These are phyloP conservation scores for Drosophila antonietae DNA, from an alignment of 2,888 invertebrate genomes.

Conservation along the genomic window DNA sequence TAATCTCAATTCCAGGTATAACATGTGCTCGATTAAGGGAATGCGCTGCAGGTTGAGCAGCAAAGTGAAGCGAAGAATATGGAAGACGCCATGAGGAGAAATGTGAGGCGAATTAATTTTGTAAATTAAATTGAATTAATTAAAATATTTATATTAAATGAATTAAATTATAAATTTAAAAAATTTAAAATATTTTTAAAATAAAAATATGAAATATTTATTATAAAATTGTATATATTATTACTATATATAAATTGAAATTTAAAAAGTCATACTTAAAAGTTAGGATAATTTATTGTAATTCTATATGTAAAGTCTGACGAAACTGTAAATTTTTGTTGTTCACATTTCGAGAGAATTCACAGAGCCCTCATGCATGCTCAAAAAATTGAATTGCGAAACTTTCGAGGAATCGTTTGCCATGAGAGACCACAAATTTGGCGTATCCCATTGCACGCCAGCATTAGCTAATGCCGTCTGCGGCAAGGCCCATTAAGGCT, in stretches of 20 bases:
- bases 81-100: background rate
- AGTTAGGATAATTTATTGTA: background rate
- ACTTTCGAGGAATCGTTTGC: conserved; percentile 37
- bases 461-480: conserved; percentile 52
- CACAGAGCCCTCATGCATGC: conserved; percentile 3
- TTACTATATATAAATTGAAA: background rate
- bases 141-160: too few species aligned
- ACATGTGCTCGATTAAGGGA: conserved; percentile 2
- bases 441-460: conserved; percentile 24
- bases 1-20: conserved; percentile 40
- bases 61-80: background rate
- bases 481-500: conserved; percentile 41
- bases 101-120: background rate
- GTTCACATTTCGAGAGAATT: background rate
- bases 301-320: background rate
- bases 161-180: background rate
- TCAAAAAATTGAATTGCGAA: conserved; percentile 43
- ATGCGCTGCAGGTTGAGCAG: background rate
- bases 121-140: background rate
- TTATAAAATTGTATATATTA: background rate
- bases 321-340: background rate
- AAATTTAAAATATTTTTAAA: background rate
- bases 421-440: conserved; percentile 11
- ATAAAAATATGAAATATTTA: background rate
- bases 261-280: background rate